Evolutionary conservation across 2,113 vertebrate genomes (phyloP).

Genomic region (Grammomys surdaster): DNA sequence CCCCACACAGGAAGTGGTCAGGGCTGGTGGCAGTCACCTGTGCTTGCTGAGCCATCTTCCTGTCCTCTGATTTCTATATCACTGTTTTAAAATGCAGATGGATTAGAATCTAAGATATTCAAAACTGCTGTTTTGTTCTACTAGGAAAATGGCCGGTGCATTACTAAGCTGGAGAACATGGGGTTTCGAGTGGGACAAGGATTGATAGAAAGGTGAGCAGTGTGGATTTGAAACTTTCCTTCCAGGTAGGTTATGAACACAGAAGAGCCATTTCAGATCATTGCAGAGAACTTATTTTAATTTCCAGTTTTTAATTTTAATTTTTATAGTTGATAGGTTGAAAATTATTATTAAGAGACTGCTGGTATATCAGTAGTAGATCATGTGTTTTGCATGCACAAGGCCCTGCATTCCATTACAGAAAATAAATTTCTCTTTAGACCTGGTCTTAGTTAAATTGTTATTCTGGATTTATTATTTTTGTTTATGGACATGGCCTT

Average conservation of each 20-base stretch:
- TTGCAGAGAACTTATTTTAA: constrained; percentile 45
- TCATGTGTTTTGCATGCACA: neutral
- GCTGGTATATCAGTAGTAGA: neutral
- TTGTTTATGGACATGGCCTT: neutral
- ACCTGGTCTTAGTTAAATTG: constrained; percentile 17
- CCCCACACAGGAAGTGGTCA: neutral
- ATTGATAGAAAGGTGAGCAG: constrained; percentile 94
- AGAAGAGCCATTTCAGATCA: constrained; percentile 57
- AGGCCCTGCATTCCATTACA: neutral
- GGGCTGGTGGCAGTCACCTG: neutral
- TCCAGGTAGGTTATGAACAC: constrained; percentile 78
- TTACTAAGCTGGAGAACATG: constrained; percentile 96
- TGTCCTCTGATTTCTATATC: neutral
- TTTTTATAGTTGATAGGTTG: constrained; percentile 26
- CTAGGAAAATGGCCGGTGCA: constrained; percentile 95
- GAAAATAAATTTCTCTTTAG: constrained; percentile 17
- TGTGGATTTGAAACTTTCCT: constrained; percentile 81
- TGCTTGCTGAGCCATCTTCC: neutral
- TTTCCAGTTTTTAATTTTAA: constrained; percentile 31
- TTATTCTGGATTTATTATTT: constrained; percentile 16
- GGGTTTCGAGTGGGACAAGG: constrained; percentile 97
- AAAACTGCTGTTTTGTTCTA: constrained; percentile 64
- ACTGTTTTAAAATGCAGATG: constrained; percentile 24
- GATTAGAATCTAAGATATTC: constrained; percentile 24
- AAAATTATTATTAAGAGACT: constrained; percentile 22